A percentile compares a stretch with the other conserved stretches of the same genome.
phyloP scores from a whole-genome alignment of 2,888 invertebrate species.

The Carcina quercana region DNA sequence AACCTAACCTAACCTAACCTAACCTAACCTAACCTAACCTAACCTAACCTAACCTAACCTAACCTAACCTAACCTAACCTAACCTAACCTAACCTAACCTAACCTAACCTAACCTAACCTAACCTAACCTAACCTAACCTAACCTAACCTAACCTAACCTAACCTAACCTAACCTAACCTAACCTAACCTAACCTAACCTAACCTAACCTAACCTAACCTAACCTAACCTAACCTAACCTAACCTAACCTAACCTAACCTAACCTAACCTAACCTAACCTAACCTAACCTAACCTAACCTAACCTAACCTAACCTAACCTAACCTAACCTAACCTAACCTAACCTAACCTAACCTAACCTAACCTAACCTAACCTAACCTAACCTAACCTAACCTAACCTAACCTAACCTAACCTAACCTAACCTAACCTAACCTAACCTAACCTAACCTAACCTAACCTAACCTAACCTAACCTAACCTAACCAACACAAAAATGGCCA shows the following conservation, averaged over 20 bases:
- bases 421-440: conserved; percentile 22
- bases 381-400: conserved; percentile 18
- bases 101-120: conserved; percentile 17
- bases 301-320: conserved; percentile 18
- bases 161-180: conserved; percentile 22
- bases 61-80: conserved; percentile 17
- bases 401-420: conserved; percentile 21
- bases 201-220: conserved; percentile 20
- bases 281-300: conserved; percentile 15
- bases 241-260: conserved; percentile 17
- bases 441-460: conserved; percentile 22
- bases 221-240: conserved; percentile 17
- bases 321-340: conserved; percentile 19
- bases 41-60: conserved; percentile 16
- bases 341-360: conserved; percentile 21
- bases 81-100: conserved; percentile 18
- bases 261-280: conserved; percentile 18
- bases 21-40: conserved; percentile 17
- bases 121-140: conserved; percentile 20
- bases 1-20: conserved; percentile 20
- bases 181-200: conserved; percentile 20
- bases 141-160: conserved; percentile 22
- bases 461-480: conserved; percentile 21
- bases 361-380: conserved; percentile 22
- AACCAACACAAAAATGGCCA: no score